A percentile compares a stretch with the other conserved stretches of the same genome.
These are phyloP conservation scores for Chaenogobius annularis DNA, from an alignment of 2,113 vertebrate species.

Conservation along the genomic window DNA sequence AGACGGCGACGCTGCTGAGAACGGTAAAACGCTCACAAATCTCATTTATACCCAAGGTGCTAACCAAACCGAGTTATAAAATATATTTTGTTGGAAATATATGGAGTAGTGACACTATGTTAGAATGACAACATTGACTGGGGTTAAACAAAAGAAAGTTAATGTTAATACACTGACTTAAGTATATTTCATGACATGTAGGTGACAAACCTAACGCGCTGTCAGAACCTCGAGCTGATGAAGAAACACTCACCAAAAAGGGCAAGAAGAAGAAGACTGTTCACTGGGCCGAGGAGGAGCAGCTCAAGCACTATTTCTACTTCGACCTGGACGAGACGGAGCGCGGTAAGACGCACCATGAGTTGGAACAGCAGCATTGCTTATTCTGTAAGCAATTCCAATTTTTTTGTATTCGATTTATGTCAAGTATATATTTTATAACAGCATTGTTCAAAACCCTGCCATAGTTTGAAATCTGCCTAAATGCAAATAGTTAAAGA, in stretches of 20 bases:
- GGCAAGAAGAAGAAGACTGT: constrained; percentile 93
- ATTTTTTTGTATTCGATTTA: no score
- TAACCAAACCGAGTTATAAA: no score
- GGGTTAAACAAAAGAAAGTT: no score
- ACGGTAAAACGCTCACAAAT: constrained; percentile 54
- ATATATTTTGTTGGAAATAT: no score
- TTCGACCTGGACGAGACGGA: constrained; percentile 95
- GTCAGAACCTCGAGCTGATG: constrained; percentile 78
- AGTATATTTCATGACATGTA: constrained; percentile 30
- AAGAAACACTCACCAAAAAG: constrained; percentile 82
- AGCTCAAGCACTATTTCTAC: constrained; percentile 91
- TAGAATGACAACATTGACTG: neutral
- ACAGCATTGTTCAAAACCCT: no score
- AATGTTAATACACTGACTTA: neutral
- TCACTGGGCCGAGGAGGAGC: constrained; percentile 90
- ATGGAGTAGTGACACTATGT: neutral
- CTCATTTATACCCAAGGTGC: neutral
- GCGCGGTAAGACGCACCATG: constrained; percentile 75
- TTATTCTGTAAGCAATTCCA: no score
- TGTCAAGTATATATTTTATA: no score
- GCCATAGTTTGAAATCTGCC: neutral
- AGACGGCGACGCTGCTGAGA: constrained; percentile 85
- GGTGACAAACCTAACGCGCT: constrained; percentile 75
- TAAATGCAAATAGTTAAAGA: no score
- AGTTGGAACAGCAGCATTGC: no score